Conservation (phyloP, 2,888 invertebrate species). For the Therioaphis trifolii region DNA sequence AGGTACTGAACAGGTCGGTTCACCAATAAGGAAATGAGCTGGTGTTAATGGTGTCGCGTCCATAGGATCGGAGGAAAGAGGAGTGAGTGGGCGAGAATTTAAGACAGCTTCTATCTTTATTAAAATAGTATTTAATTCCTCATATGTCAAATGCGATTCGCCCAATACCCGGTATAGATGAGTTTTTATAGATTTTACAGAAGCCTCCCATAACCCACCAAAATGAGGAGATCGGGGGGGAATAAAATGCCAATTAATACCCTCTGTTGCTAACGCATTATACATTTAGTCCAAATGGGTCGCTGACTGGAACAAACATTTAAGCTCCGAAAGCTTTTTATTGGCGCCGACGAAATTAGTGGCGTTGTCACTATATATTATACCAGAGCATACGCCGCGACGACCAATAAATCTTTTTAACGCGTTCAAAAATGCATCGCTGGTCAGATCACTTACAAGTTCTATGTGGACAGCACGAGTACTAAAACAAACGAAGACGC, state of each 20-base stretch:
- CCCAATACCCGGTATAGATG: slow-evolving; percentile 60
- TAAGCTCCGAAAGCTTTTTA: neutral
- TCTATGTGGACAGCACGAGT: slow-evolving; percentile 20
- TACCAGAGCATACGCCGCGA: neutral
- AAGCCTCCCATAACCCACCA: slow-evolving; percentile 68
- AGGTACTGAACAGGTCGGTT: slow-evolving; percentile 62
- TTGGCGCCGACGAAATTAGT: slow-evolving; percentile 4
- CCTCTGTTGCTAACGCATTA: slow-evolving; percentile 32
- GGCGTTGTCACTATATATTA: slow-evolving; percentile 26
- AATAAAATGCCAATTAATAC: slow-evolving; percentile 67
- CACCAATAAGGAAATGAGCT: slow-evolving; percentile 66
- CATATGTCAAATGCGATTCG: slow-evolving; percentile 36
- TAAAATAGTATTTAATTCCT: slow-evolving; percentile 64
- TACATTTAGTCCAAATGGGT: neutral
- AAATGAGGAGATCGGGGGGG: slow-evolving; percentile 68
- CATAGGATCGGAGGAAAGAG: slow-evolving; percentile 64
- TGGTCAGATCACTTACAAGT: neutral
- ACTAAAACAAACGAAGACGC: neutral
- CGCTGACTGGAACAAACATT: neutral
- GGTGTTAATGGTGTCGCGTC: slow-evolving; percentile 66
- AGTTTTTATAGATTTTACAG: slow-evolving; percentile 67
- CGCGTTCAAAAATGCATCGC: slow-evolving; percentile 1
- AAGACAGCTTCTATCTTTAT: slow-evolving; percentile 66
- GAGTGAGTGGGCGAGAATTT: slow-evolving; percentile 66
- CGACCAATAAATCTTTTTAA: neutral